A percentile compares a stretch with the other conserved stretches of the same genome.
Conservation (phyloP, 2,888 invertebrate species). For the Aplocera efformata region DNA sequence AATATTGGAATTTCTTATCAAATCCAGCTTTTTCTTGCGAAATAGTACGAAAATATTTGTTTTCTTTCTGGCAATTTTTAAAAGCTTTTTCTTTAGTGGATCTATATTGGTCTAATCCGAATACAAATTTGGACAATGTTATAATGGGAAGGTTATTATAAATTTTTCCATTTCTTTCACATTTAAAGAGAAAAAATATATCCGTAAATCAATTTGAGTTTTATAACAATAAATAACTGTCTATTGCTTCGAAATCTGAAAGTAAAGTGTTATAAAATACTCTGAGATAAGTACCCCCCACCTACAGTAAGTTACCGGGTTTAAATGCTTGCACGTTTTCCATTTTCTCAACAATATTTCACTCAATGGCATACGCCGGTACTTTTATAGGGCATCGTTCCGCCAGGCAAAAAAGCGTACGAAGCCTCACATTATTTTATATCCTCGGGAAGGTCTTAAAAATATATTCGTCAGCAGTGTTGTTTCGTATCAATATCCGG, state of each 20-base stretch:
- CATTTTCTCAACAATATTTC: slow-evolving; percentile 71
- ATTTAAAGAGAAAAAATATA: too few relatives aligned
- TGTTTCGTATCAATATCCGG: slow-evolving; percentile 78
- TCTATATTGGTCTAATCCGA: slow-evolving; percentile 8
- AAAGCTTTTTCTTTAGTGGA: slow-evolving; percentile 25
- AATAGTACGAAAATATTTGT: slow-evolving; percentile 42
- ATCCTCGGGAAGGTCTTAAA: slow-evolving; percentile 41
- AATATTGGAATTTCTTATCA: slow-evolving; percentile 71
- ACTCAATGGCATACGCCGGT: slow-evolving; percentile 54
- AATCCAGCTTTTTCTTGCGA: slow-evolving; percentile 45
- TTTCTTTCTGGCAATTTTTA: slow-evolving; percentile 31
- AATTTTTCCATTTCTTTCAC: too few relatives aligned
- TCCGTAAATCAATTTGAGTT: too few relatives aligned
- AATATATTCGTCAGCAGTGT: slow-evolving; percentile 53
- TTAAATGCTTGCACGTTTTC: slow-evolving; percentile 70
- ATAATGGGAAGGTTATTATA: too few relatives aligned
- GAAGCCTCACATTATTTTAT: slow-evolving; percentile 7
- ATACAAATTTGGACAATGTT: too few relatives aligned
- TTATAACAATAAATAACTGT: too few relatives aligned
- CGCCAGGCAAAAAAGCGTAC: slow-evolving; percentile 41
- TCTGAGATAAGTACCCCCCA: slow-evolving; percentile 11
- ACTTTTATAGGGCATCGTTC: slow-evolving; percentile 40
- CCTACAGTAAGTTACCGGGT: slow-evolving; percentile 37
- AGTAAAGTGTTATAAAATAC: slow-evolving; percentile 1
- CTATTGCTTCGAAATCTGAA: too few relatives aligned